Percentiles rank a stretch among this genome's conserved stretches.
Conservation (phyloP, 2,797 vertebrate genomes). For the Fundulus diaphanus region DNA sequence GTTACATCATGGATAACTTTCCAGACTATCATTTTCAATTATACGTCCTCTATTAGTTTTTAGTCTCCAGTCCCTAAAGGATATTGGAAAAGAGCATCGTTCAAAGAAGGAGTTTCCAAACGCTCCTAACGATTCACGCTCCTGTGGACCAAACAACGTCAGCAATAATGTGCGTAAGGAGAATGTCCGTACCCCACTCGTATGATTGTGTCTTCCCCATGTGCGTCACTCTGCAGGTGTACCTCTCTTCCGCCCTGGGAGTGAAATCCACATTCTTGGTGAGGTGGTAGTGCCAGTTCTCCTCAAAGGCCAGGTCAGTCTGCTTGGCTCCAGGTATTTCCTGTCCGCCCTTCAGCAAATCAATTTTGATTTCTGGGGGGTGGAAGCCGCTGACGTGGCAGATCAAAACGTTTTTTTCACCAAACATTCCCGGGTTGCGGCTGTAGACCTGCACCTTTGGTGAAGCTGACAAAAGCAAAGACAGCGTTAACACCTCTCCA, state of each 20-base stretch:
- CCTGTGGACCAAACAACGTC: neutral
- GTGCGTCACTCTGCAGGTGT: constrained; percentile 75
- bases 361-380: constrained; percentile 79
- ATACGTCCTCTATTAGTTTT: no score
- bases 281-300: constrained; percentile 85
- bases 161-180: neutral
- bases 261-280: constrained; percentile 63
- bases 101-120: neutral
- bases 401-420: constrained; percentile 74
- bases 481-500: neutral
- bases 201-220: rapidly evolving
- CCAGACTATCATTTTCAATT: neutral
- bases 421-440: constrained; percentile 1
- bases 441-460: constrained; percentile 85
- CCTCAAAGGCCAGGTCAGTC: constrained; percentile 83
- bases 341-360: constrained; percentile 53
- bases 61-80: neutral
- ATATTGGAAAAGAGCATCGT: neutral
- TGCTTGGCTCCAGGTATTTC: neutral
- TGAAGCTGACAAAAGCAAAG: constrained; percentile 22
- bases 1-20: neutral
- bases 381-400: constrained; percentile 83
- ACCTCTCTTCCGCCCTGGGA: rapidly evolving
- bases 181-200: constrained; percentile 75
- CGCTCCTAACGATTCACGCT: neutral